phyloP scores from a whole-genome alignment of 2,797 vertebrate species.

The Siniperca scherzeri region DNA sequence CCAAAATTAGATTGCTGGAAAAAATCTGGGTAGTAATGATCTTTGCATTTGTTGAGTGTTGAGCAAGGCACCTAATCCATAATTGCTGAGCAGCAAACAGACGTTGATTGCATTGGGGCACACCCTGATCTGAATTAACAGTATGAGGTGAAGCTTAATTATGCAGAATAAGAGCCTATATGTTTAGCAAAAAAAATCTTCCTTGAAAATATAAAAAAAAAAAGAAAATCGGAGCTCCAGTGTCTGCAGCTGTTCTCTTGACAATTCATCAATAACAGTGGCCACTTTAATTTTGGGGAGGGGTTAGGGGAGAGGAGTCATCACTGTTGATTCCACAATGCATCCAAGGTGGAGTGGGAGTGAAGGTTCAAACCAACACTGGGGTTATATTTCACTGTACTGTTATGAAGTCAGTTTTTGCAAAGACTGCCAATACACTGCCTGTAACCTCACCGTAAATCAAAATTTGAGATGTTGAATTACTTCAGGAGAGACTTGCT shows the following conservation, averaged over 20 bases:
- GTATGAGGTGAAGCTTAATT: not conserved
- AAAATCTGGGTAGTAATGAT: not conserved
- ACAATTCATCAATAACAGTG: conserved; percentile 15
- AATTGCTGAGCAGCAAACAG: not conserved
- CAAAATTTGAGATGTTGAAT: conserved; percentile 31
- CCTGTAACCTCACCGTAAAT: conserved; percentile 46
- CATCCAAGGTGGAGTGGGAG: conserved; percentile 23
- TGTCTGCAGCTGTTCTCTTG: not conserved
- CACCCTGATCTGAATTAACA: not conserved
- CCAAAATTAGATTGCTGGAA: too few species aligned
- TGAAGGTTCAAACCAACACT: conserved; percentile 43
- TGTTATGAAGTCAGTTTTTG: conserved; percentile 48
- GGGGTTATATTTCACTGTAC: conserved; percentile 26
- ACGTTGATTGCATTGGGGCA: not conserved
- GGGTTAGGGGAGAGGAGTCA: conserved; percentile 4
- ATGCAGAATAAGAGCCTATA: not conserved
- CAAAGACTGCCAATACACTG: conserved; percentile 16
- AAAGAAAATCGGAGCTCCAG: not conserved
- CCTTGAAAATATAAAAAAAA: not conserved
- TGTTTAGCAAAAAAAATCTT: not conserved
- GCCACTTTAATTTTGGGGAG: conserved; percentile 8
- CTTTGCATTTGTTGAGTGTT: not conserved
- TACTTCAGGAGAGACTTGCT: conserved; percentile 14
- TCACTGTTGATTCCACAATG: conserved; percentile 2
- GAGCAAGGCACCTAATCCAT: not conserved